Evolutionary conservation across 2,797 vertebrate species (phyloP), one percentile per base, ranked within the genome.

Genomic region (Echiichthys vipera): DNA sequence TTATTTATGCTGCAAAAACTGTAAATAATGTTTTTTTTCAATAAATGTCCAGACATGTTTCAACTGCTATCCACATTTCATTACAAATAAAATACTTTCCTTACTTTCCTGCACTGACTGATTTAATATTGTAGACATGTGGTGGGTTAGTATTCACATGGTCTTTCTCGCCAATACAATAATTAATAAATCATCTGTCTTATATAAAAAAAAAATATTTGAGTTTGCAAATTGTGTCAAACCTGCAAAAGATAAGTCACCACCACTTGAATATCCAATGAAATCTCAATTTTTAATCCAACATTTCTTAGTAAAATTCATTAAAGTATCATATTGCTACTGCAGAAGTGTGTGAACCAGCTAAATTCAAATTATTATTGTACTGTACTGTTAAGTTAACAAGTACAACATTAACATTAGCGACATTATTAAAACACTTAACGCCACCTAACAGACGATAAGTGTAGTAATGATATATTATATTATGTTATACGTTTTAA

Each of bases 81-180:
- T 57, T 1, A 34, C 7, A 51, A 51, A 65, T 57, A n/a, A 78
- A 62, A 39, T 2, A 13, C 18, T n/a, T 30, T 70, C 5, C 15
- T 45, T 13, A 13, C 2, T 22, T 45, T 2, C 12, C 18, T 72
- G 12, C 12, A 39, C 2, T 39, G 43, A 22, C 51, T 57, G 25
- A 62, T 61, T 65, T 32, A 29, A 42, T 66, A 5, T 1, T 34
- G 5, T 32, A 5, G 18, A 59, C 0, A 7, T 46, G 5, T 22
- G 39, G 4, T 36, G 30, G 10, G 12, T 47, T 22, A 22, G 15
- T 18, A 5, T 42, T 5, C 6, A 24, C 30, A 36, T 4, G 3
- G 3, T 40, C 5, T 17, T 51, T 3, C 1, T 7, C 3, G 42
- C 12, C 8, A 56, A 49, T 32, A 15, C 5, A 13, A 42, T 42